Evolutionary conservation across 2,113 vertebrate genomes (phyloP).

Genomic region (Opisthocomus hoazin): DNA sequence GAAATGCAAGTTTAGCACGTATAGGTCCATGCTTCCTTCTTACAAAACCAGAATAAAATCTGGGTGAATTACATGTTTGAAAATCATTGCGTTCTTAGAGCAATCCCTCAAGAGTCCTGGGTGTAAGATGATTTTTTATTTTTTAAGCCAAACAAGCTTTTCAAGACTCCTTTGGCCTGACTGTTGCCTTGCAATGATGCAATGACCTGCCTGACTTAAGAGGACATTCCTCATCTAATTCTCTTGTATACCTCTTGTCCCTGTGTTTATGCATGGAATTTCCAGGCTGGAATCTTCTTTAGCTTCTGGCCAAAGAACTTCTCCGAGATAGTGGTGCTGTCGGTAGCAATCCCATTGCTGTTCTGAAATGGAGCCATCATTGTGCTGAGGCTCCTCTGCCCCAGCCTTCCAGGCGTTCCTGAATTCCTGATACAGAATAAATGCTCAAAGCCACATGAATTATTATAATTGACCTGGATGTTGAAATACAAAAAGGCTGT

Average conservation of each 20-base stretch:
- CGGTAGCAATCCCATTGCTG: background rate
- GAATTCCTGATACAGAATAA: background rate
- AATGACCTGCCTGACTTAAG: background rate
- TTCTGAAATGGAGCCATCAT: background rate
- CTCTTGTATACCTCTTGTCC: background rate
- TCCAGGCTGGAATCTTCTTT: background rate
- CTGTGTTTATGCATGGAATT: background rate
- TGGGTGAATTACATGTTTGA: background rate
- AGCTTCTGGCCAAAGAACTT: background rate
- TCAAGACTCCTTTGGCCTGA: background rate
- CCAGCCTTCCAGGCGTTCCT: background rate
- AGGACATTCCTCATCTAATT: background rate
- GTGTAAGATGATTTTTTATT: background rate
- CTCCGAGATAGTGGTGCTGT: background rate
- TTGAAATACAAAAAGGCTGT: background rate
- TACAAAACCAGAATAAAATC: background rate
- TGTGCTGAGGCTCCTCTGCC: background rate
- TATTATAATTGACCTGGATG: background rate
- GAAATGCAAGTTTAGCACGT: background rate
- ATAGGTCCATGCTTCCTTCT: background rate
- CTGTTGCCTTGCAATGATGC: background rate
- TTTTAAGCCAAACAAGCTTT: background rate
- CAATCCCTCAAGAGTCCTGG: background rate
- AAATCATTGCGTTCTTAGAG: background rate
- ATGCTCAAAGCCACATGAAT: background rate